These are phyloP conservation scores for Eupithecia dodoneata DNA, from an alignment of 2,888 invertebrate species.

Conservation along the genomic window DNA sequence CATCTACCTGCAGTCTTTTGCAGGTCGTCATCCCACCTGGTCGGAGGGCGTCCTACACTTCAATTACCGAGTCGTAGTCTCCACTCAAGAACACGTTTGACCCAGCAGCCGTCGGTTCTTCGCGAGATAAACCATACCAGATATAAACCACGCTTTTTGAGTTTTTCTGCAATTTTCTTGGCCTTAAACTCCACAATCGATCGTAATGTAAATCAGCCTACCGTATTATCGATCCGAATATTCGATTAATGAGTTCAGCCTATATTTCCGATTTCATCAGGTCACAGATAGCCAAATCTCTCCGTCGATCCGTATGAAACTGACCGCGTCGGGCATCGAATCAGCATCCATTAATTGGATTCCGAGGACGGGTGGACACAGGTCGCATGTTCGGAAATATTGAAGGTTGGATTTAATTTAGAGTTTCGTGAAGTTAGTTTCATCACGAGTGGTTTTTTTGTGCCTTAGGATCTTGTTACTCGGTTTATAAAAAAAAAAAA, in stretches of 20 bases:
- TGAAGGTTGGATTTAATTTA: not conserved
- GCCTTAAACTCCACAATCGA: not conserved
- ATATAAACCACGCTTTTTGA: too few species aligned
- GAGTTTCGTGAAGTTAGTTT: not conserved
- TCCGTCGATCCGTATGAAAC: conserved; percentile 27
- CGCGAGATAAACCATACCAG: too few species aligned
- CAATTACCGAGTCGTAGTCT: too few species aligned
- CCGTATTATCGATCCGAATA: not conserved
- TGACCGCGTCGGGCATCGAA: conserved; percentile 45
- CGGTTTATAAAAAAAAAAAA: not conserved
- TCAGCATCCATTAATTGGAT: conserved; percentile 55
- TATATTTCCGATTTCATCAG: conserved; percentile 26
- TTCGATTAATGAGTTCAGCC: not conserved
- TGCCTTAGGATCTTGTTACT: not conserved
- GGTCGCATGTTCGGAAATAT: not conserved
- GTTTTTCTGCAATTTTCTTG: not conserved
- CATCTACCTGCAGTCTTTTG: too few species aligned
- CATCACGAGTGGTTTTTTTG: not conserved
- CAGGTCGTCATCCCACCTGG: too few species aligned
- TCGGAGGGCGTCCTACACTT: too few species aligned
- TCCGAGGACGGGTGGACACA: conserved; percentile 9
- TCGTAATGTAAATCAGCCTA: not conserved
- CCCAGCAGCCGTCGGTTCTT: too few species aligned
- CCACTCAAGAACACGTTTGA: too few species aligned
- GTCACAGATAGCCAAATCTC: conserved; percentile 9